Evolutionary conservation across 2,888 invertebrate genomes (phyloP).

Genomic region (Fragum whitleyi): DNA sequence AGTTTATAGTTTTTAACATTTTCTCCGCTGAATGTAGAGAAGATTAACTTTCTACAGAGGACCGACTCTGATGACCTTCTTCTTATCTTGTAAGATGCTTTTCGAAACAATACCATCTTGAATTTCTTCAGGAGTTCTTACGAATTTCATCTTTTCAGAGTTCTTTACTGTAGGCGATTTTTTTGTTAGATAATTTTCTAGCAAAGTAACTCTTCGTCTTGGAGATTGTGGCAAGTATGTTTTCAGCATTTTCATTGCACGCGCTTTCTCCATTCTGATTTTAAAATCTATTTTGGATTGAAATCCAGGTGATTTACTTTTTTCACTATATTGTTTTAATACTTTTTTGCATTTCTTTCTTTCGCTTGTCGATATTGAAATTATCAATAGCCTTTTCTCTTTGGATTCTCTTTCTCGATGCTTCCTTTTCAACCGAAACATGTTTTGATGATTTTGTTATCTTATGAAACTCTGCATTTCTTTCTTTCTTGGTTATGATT

Average conservation of each 20-base stretch:
- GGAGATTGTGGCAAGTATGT: neutral
- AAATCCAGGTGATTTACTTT: no score
- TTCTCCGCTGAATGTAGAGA: conserved; percentile 5
- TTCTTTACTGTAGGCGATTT: conserved; percentile 3
- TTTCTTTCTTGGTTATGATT: no score
- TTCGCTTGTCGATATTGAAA: no score
- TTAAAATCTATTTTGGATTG: neutral
- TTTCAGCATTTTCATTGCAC: neutral
- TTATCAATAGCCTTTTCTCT: no score
- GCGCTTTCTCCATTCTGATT: conserved; percentile 7
- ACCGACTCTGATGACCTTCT: neutral
- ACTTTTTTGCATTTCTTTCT: no score
- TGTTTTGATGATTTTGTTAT: no score
- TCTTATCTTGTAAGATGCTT: neutral
- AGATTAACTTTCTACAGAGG: neutral
- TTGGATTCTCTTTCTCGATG: no score
- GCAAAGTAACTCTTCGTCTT: neutral
- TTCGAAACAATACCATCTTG: neutral
- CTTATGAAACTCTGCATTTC: no score
- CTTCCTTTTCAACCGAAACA: no score
- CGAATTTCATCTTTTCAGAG: neutral
- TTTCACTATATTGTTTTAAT: no score
- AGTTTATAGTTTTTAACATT: neutral
- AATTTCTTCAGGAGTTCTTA: neutral
- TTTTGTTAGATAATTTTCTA: conserved; percentile 7